Conservation (phyloP, 2,888 invertebrate genomes). For the Spodoptera picta region DNA sequence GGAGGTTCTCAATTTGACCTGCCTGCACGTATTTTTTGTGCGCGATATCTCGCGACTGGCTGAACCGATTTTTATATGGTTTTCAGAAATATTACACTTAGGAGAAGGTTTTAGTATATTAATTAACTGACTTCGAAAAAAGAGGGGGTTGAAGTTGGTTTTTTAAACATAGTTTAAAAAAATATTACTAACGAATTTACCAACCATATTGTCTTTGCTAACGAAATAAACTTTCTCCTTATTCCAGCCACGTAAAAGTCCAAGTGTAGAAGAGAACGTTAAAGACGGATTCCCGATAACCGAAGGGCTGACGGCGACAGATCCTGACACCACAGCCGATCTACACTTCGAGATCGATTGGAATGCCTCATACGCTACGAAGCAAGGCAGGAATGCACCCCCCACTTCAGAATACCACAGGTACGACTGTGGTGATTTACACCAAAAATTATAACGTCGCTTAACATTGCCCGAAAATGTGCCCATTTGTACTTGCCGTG, state of each 20-base stretch:
- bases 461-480: too few relatives aligned
- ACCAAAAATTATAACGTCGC: background rate
- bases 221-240: background rate
- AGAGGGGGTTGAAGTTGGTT: too few relatives aligned
- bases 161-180: too few relatives aligned
- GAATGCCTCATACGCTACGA: slow-evolving; percentile 88
- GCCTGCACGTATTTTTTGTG: too few relatives aligned
- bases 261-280: slow-evolving; percentile 88
- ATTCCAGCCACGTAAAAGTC: slow-evolving; percentile 80
- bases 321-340: slow-evolving; percentile 89
- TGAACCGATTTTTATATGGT: too few relatives aligned
- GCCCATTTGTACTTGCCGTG: too few relatives aligned
- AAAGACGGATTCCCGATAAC: slow-evolving; percentile 75
- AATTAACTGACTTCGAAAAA: too few relatives aligned
- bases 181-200: background rate
- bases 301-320: slow-evolving; percentile 85
- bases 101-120: too few relatives aligned
- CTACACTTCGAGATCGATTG: slow-evolving; percentile 89
- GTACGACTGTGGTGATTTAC: slow-evolving; percentile 57
- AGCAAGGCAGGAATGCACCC: slow-evolving; percentile 83
- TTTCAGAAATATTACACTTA: too few relatives aligned
- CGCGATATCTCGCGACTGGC: too few relatives aligned
- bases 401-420: slow-evolving; percentile 65
- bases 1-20: too few relatives aligned
- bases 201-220: background rate